Conservation (phyloP, 2,113 vertebrate genomes). For the Dipodomys merriami region DNA sequence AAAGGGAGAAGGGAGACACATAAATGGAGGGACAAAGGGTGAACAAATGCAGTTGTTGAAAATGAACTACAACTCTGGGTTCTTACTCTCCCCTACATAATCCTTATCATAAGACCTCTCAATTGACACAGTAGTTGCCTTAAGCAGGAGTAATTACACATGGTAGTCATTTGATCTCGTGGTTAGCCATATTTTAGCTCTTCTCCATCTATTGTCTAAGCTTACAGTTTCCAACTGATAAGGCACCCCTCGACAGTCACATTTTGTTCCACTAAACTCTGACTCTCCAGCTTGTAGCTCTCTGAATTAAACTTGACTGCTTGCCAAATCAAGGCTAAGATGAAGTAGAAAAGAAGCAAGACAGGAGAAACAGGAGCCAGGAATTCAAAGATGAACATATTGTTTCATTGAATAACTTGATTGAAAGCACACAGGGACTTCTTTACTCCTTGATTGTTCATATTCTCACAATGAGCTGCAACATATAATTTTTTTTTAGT, state of each 20-base stretch:
- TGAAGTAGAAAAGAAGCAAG: too few relatives aligned
- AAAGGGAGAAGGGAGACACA: too few relatives aligned
- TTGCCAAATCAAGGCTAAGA: not conserved
- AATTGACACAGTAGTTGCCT: not conserved
- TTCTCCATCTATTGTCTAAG: not conserved
- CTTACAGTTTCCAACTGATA: not conserved
- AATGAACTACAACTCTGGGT: not conserved
- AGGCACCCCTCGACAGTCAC: not conserved
- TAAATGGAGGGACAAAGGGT: too few relatives aligned
- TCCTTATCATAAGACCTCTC: constrained; percentile 14
- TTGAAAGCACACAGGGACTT: too few relatives aligned
- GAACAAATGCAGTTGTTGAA: too few relatives aligned
- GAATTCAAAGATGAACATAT: too few relatives aligned
- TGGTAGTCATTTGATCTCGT: not conserved
- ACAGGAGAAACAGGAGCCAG: too few relatives aligned
- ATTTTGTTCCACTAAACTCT: not conserved
- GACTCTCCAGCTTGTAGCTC: not conserved
- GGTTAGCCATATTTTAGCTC: not conserved
- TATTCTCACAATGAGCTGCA: too few relatives aligned
- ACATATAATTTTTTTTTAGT: too few relatives aligned
- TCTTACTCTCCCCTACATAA: not conserved
- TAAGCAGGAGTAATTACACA: not conserved
- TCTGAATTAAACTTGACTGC: not conserved
- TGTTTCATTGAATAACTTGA: too few relatives aligned
- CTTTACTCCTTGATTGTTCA: too few relatives aligned